phyloP scores from a whole-genome alignment of 2,797 vertebrate genomes.

The Lithobates pipiens region DNA sequence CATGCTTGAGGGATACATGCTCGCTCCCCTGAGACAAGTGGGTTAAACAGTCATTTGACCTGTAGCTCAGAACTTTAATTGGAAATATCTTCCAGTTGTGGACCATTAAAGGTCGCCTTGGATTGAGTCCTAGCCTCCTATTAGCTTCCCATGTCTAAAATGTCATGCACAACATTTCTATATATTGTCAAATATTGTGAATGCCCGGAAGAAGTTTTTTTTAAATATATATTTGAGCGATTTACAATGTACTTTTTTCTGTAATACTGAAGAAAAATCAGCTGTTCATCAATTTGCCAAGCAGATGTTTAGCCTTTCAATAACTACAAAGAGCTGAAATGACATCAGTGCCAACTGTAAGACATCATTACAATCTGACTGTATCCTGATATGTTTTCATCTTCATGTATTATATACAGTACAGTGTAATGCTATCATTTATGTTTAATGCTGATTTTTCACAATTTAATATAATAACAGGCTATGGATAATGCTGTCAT shows the following conservation, averaged over 20 bases:
- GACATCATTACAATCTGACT: background rate
- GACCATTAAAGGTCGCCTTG: conserved; percentile 51
- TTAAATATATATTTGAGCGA: too few species aligned
- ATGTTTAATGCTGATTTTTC: background rate
- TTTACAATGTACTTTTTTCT: background rate
- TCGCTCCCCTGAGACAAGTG: conserved; percentile 4
- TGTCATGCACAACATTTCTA: conserved; percentile 52
- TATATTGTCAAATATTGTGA: conserved; percentile 33
- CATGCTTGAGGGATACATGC: conserved; percentile 13
- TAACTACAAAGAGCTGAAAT: background rate
- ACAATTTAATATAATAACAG: background rate
- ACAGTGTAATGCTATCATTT: background rate
- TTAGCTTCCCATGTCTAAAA: conserved; percentile 50
- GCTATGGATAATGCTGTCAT: background rate
- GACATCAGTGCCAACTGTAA: background rate
- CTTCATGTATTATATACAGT: background rate
- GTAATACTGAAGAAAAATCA: conserved; percentile 2
- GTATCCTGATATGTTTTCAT: background rate
- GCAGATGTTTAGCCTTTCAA: background rate
- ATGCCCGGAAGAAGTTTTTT: conserved; percentile 7
- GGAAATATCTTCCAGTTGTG: conserved; percentile 30
- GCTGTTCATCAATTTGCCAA: background rate
- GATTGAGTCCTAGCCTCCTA: conserved; percentile 31
- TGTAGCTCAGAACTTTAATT: conserved; percentile 11
- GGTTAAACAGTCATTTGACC: conserved; percentile 37